A percentile compares a stretch with the other conserved stretches of the same genome.
Evolutionary conservation across 2,113 vertebrate species (phyloP).

Genomic region (Butorides virescens): DNA sequence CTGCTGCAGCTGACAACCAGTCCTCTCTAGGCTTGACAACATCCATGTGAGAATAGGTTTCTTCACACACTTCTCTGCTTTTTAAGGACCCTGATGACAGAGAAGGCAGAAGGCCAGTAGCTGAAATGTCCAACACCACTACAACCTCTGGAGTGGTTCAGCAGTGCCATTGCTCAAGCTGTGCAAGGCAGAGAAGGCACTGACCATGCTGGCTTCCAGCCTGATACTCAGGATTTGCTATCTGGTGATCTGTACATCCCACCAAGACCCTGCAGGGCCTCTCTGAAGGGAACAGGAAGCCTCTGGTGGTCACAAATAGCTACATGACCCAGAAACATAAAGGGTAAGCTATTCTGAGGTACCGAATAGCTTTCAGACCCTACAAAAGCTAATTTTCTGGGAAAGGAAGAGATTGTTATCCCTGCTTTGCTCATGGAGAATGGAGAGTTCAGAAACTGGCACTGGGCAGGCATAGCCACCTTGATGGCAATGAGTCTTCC

Average conservation of each 20-base stretch:
- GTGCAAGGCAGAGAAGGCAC: neutral
- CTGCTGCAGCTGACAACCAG: neutral
- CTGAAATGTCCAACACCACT: neutral
- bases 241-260: neutral
- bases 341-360: neutral
- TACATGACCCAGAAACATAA: neutral
- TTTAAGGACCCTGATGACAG: neutral
- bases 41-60: neutral
- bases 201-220: neutral
- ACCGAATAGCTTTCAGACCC: neutral
- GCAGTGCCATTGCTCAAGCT: neutral
- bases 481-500: neutral
- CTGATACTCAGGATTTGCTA: neutral
- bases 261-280: neutral
- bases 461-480: neutral
- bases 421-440: neutral
- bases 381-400: neutral
- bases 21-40: neutral
- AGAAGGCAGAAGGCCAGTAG: neutral
- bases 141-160: no score
- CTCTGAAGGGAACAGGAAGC: neutral
- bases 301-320: neutral
- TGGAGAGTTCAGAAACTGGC: neutral
- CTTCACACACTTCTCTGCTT: neutral
- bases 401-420: neutral